Conservation (phyloP, 1,140 invertebrate species). For the Rhopalosiphum padi region DNA sequence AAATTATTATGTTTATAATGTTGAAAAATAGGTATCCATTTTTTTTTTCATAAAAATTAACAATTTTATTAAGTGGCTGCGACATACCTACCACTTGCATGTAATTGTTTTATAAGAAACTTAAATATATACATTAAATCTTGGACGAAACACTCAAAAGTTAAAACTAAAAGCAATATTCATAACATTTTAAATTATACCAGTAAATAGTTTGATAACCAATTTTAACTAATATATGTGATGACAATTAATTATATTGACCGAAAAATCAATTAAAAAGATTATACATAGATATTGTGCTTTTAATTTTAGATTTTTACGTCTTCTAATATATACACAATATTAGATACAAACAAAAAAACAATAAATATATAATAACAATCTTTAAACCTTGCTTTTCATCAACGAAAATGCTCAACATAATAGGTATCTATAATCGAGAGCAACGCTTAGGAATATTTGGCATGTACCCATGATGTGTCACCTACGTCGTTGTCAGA, state of each 20-base stretch:
- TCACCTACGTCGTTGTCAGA: conserved; percentile 17
- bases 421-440: neutral
- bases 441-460: conserved; percentile 13
- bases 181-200: neutral
- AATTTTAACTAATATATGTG: neutral
- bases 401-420: neutral
- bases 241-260: neutral
- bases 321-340: neutral
- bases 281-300: neutral
- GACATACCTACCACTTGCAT: neutral
- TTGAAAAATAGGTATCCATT: neutral
- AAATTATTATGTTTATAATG: neutral
- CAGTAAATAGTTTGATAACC: neutral
- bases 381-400: neutral
- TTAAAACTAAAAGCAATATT: neutral
- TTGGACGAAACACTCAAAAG: neutral
- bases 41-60: neutral
- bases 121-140: neutral
- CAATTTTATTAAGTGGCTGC: neutral
- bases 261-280: neutral
- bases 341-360: neutral
- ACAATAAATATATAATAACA: neutral
- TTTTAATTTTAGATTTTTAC: neutral
- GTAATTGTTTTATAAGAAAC: neutral
- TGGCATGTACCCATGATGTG: conserved; percentile 19